Base-by-base conservation (phyloP, 1,140 invertebrate species). In the Atta colombica region DNA sequence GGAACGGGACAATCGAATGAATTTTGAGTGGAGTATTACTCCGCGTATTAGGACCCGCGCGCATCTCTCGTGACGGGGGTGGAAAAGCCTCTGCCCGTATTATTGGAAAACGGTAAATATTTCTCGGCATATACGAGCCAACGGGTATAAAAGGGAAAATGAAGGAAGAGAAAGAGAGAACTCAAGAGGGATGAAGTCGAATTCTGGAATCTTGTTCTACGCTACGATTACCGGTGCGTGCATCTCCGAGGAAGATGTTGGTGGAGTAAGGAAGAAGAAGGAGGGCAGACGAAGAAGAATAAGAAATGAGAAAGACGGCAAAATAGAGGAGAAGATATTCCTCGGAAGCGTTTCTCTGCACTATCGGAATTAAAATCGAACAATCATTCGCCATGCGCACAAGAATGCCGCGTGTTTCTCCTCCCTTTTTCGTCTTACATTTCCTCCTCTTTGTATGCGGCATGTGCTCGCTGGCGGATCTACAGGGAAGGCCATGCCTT, bases 31-130 rank as follows among this genome's bases (percentile, higher is more conserved):
- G 82, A 51, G 82, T 74, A 89, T 88, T 91, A 90, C 72, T 77
- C 72, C 58, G 66, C 77, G 72, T 89, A 89, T 89, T 90, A 89
- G 51, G 51, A 77, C 55, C 71, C 39, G 8, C 45, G 31, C 28
- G 21, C 18, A 16, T 16, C 39, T 31, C 12, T 0, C 14, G 51
- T 39, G 49, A 35, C 39, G 49, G 61, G 35, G 55, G 18, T 60
- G 66, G 8, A 55, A 77, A 28, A 66, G 28, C 58, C 66, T 28
- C 69, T 53, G 65, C 21, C 66, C 63, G 87, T 82, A 88, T 89
- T 91, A 92, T 92, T 90, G 90, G 90, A 90, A 92, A 92, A 90
- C 89, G 81, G 85, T 90, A 92, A 92, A 92, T 92, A 90, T 86
- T 77, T 82, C 82, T 68, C 60, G 69, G 69, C 85, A 74, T 88